phyloP scores from a whole-genome alignment of 2,113 vertebrate species.

The Camarhynchus parvulus region DNA sequence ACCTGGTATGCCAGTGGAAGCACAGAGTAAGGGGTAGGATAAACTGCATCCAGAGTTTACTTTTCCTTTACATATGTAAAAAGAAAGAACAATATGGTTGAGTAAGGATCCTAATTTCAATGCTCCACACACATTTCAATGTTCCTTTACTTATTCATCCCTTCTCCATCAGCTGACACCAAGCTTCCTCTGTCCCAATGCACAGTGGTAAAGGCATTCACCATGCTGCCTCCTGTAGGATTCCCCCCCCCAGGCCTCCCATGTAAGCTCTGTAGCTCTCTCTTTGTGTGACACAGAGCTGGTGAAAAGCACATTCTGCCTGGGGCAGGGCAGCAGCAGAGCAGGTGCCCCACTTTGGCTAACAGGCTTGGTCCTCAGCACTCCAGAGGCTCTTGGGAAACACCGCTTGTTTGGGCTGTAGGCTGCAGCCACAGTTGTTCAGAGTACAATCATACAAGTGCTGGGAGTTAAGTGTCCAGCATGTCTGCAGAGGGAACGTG shows the following conservation, averaged over 20 bases:
- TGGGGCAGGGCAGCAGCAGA: not conserved
- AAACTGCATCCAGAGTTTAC: not conserved
- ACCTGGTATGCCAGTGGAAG: not conserved
- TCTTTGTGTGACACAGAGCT: not conserved
- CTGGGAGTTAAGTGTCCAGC: not conserved
- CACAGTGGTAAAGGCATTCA: not conserved
- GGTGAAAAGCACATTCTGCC: not conserved
- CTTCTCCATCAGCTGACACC: not conserved
- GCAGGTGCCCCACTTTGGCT: not conserved
- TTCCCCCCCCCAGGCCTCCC: accelerated
- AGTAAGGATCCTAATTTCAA: not conserved
- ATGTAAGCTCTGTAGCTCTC: not conserved
- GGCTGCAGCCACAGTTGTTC: not conserved
- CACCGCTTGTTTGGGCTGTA: not conserved
- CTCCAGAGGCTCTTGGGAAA: not conserved
- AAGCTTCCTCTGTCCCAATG: not conserved
- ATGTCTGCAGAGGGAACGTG: accelerated
- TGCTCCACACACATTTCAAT: not conserved
- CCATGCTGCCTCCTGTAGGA: accelerated
- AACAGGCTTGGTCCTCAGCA: accelerated
- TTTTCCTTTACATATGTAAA: not conserved
- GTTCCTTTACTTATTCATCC: not conserved
- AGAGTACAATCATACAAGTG: not conserved
- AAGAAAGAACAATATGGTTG: not conserved
- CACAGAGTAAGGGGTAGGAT: not conserved